Percentiles rank a stretch among this genome's conserved stretches.
These are phyloP conservation scores for Tachina fera DNA, from an alignment of 2,888 invertebrate genomes.

Conservation along the genomic window DNA sequence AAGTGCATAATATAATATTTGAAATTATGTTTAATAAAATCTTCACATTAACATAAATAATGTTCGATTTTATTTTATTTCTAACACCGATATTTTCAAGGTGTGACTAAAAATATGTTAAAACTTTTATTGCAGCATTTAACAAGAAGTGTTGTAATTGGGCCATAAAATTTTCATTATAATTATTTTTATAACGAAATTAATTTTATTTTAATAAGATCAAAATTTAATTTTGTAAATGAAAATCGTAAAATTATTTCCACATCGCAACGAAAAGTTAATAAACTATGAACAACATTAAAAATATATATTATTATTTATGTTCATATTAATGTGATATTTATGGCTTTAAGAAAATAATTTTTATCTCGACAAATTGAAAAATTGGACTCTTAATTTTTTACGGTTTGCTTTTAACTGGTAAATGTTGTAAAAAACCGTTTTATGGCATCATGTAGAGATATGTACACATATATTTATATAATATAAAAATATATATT, in stretches of 20 bases:
- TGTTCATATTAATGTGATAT: background rate
- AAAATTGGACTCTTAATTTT: too few relatives aligned
- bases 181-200: background rate
- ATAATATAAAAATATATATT: too few relatives aligned
- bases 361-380: background rate
- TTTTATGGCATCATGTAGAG: too few relatives aligned
- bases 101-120: background rate
- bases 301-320: background rate
- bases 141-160: background rate
- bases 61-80: background rate
- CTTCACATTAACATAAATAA: slow-evolving; percentile 1
- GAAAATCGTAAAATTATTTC: background rate
- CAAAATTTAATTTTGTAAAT: slow-evolving; percentile 13
- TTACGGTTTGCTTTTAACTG: too few relatives aligned
- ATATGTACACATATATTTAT: too few relatives aligned
- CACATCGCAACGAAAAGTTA: background rate
- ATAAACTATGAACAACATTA: background rate
- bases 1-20: background rate
- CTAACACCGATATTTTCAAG: background rate
- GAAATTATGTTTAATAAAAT: slow-evolving; percentile 4
- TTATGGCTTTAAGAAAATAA: background rate
- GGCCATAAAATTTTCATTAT: background rate
- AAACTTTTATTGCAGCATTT: slow-evolving; percentile 10
- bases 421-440: too few relatives aligned
- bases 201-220: background rate